Evolutionary conservation across 2,797 vertebrate species (phyloP), one percentile per base, ranked within the genome.

Genomic region (Otolemur crassicaudatus): DNA sequence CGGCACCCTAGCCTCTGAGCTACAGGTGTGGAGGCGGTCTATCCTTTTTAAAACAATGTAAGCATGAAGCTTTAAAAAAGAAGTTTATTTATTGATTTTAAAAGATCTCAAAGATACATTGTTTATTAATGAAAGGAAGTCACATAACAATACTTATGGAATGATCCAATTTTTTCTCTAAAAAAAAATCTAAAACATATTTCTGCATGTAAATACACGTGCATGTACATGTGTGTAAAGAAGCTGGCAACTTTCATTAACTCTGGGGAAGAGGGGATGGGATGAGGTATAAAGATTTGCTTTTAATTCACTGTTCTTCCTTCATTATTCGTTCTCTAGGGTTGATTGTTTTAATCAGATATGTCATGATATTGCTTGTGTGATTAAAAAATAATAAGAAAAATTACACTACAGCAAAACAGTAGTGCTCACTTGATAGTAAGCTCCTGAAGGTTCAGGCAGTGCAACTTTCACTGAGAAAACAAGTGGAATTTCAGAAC

Each of bases 231-330:
- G 43, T 13, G 31, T n/a, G 20, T 49, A 43, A 29, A 46, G 53
- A 80, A 60, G 23, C 20, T 65, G 53, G 22, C 69, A 60, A 37
- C 31, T 7, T 58, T 70, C 60, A 25, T 90, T 12, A 79, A 40
- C 17, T 80, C 56, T 46, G 25, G 70, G 20, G 23, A 31, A 37
- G 16, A 61, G 23, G 22, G 4, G 11, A 16, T 11, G 25, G 23
- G 19, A 34, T 77, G 60, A 25, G 70, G 46, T 27, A 25, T 20
- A n/a, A 23, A n/a, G 0, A 3, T 27, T 60, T 40, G 76, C 46
- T 93, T 90, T 96, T 65, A 87, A 61, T 83, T 67, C 4, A 25
- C 49, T 85, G 63, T 72, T 93, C 31, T 89, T 72, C 1, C 80
- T 73, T 67, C 58, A 60, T 61, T 73, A 19, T 75, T 85, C 40